Evolutionary conservation across 2,888 invertebrate species (phyloP).

Genomic region (Cyclophora albipunctata): DNA sequence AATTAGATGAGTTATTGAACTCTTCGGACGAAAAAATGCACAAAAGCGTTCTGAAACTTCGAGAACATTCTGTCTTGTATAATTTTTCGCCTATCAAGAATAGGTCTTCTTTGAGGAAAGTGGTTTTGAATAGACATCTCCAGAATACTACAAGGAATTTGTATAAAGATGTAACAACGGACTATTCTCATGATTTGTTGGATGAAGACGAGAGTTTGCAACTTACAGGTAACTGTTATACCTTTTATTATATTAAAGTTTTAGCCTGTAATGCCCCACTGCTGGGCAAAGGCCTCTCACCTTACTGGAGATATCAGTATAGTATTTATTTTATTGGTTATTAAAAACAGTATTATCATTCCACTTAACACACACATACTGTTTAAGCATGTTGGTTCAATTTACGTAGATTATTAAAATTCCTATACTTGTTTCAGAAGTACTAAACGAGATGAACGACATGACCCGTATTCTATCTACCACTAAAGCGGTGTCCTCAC

Average conservation of each 20-base stretch:
- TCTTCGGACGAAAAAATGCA: constrained; percentile 22
- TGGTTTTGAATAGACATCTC: constrained; percentile 41
- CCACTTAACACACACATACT: no score
- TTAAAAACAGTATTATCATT: no score
- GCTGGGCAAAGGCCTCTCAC: no score
- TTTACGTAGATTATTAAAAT: no score
- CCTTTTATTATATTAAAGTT: no score
- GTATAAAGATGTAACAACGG: constrained; percentile 13
- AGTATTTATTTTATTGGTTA: no score
- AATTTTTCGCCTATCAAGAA: constrained; percentile 46
- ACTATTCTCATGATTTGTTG: constrained; percentile 29
- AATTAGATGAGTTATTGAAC: constrained; percentile 52
- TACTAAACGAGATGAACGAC: constrained; percentile 57
- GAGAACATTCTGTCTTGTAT: constrained; percentile 46
- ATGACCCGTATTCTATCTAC: constrained; percentile 39
- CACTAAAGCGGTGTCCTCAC: constrained; percentile 10
- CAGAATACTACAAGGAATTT: constrained; percentile 20
- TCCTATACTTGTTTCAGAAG: constrained; percentile 37
- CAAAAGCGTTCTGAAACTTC: constrained; percentile 24
- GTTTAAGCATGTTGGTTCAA: no score
- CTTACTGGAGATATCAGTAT: no score
- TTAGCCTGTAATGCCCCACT: no score
- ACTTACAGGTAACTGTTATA: constrained; percentile 45
- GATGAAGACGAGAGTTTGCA: constrained; percentile 54
- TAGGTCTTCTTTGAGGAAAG: constrained; percentile 49